Conservation (phyloP, 2,113 vertebrate species). For the Rhinolophus sinicus region DNA sequence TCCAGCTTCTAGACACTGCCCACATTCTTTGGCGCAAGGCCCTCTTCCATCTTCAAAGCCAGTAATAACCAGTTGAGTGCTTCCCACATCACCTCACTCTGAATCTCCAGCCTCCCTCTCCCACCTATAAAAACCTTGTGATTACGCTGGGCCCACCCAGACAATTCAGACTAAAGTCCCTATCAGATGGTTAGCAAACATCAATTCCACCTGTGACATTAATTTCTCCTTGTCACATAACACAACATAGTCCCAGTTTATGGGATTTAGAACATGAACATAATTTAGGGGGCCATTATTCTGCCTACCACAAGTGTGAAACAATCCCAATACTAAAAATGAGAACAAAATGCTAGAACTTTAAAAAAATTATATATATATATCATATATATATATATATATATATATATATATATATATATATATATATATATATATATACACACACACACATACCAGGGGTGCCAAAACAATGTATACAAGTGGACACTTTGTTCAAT, state of each 20-base stretch:
- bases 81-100: neutral
- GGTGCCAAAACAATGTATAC: no score
- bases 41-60: slow-evolving; percentile 52
- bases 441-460: no score
- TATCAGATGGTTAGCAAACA: neutral
- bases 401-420: neutral
- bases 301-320: neutral
- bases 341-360: neutral
- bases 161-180: neutral
- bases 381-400: neutral
- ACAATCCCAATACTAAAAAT: neutral
- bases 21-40: slow-evolving; percentile 39
- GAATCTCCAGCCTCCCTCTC: neutral
- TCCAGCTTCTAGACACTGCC: slow-evolving; percentile 37
- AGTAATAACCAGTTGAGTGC: slow-evolving; percentile 9
- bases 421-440: neutral
- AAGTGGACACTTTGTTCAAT: no score
- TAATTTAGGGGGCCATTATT: neutral
- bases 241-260: neutral
- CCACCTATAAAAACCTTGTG: neutral
- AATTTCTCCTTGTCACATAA: neutral
- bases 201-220: neutral
- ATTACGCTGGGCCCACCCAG: neutral
- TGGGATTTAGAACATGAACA: neutral
- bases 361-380: neutral